Evolutionary conservation across 2,888 invertebrate species (phyloP).

Genomic region (Gymnosoma rotundatum): DNA sequence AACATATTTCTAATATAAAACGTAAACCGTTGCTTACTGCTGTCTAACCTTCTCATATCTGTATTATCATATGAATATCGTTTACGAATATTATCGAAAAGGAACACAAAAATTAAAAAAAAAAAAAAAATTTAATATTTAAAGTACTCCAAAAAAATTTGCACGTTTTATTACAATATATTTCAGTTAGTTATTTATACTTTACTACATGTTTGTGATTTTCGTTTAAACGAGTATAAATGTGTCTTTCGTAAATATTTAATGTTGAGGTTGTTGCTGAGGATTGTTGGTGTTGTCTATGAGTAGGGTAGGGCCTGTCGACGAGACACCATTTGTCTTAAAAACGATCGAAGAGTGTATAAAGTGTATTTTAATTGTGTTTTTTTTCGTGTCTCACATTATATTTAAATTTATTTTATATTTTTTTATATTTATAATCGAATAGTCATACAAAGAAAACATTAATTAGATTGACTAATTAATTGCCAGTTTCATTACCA

Average conservation of each 20-base stretch:
- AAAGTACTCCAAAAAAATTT: conserved; percentile 66
- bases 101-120: not conserved
- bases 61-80: conserved; percentile 40
- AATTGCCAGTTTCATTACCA: too few relatives aligned
- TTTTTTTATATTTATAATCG: too few relatives aligned
- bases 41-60: conserved; percentile 27
- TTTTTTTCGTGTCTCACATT: not conserved
- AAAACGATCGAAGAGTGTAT: not conserved
- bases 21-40: conserved; percentile 29
- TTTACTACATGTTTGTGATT: conserved; percentile 7
- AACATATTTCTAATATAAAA: conserved; percentile 58
- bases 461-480: too few relatives aligned
- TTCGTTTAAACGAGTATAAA: not conserved
- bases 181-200: conserved; percentile 59
- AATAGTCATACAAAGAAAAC: too few relatives aligned
- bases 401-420: too few relatives aligned
- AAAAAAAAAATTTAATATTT: conserved; percentile 63
- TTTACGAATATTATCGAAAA: conserved; percentile 1
- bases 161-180: conserved; percentile 69
- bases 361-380: not conserved
- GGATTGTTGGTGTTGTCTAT: conserved; percentile 16
- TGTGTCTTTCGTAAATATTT: conserved; percentile 47
- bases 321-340: conserved; percentile 44
- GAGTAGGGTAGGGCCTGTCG: conserved; percentile 54
- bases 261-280: conserved; percentile 45